A percentile compares a stretch with the other conserved stretches of the same genome.
Conservation (phyloP, 2,113 vertebrate genomes). For the Grus americana region DNA sequence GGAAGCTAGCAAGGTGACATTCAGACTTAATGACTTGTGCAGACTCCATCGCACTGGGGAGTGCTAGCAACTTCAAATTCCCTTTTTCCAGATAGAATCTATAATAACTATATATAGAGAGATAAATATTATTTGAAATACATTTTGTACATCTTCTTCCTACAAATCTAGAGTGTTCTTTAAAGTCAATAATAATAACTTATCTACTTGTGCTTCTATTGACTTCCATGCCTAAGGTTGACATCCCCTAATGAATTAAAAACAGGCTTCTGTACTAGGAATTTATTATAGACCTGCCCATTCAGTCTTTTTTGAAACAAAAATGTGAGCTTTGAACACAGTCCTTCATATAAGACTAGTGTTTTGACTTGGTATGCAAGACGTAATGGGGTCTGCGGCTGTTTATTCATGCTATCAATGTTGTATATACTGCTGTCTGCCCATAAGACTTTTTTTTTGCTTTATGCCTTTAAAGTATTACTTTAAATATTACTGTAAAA, state of each 20-base stretch:
- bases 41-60: background rate
- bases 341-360: background rate
- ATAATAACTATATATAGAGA: background rate
- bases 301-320: background rate
- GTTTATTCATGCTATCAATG: background rate
- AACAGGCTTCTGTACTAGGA: background rate
- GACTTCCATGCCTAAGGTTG: background rate
- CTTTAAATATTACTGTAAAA: background rate
- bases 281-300: background rate
- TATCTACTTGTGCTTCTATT: background rate
- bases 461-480: background rate
- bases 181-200: background rate
- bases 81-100: background rate
- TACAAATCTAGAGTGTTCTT: background rate
- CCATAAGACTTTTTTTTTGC: background rate
- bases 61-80: background rate
- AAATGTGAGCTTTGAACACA: background rate
- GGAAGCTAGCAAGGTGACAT: background rate
- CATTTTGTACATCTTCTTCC: background rate
- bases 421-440: background rate
- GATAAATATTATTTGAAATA: background rate
- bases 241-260: background rate
- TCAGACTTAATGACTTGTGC: background rate
- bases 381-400: background rate
- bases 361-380: background rate